Percentiles rank a stretch among this genome's conserved stretches.
These are phyloP conservation scores for Parasteatoda tepidariorum DNA, from an alignment of 1,140 invertebrate genomes.

Conservation along the genomic window DNA sequence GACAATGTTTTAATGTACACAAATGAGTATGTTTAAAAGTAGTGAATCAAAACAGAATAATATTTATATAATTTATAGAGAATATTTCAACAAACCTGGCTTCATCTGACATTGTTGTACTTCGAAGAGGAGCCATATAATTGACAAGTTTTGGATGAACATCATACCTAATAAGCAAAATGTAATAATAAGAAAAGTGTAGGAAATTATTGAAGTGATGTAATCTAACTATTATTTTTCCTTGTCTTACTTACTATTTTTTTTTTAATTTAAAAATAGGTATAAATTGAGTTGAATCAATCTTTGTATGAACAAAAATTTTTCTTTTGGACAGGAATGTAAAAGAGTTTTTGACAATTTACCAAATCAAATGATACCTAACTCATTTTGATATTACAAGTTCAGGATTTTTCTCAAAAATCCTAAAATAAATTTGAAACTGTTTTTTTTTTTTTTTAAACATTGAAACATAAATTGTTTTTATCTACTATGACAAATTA, in stretches of 20 bases:
- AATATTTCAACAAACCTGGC: constrained; percentile 70
- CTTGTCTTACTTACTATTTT: neutral
- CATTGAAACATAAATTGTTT: too few relatives aligned
- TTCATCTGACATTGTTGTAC: constrained; percentile 79
- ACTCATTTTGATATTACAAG: too few relatives aligned
- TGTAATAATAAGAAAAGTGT: neutral
- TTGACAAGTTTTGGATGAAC: constrained; percentile 92
- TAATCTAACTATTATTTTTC: neutral
- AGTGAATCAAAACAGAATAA: too few relatives aligned
- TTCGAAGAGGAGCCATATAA: constrained; percentile 88
- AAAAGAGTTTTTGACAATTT: neutral
- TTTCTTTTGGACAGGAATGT: neutral
- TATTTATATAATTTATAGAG: too few relatives aligned
- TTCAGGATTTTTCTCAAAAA: too few relatives aligned
- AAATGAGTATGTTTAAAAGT: too few relatives aligned
- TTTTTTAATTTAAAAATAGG: neutral
- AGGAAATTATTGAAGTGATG: neutral
- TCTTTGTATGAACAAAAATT: neutral
- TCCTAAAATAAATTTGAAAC: too few relatives aligned
- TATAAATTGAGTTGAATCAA: neutral
- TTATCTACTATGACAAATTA: too few relatives aligned
- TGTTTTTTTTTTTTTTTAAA: too few relatives aligned
- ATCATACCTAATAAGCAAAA: constrained; percentile 76
- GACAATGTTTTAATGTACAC: too few relatives aligned
- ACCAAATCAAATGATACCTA: too few relatives aligned